Base-by-base conservation (phyloP, 1,140 invertebrate species). In the Cherax destructor region DNA sequence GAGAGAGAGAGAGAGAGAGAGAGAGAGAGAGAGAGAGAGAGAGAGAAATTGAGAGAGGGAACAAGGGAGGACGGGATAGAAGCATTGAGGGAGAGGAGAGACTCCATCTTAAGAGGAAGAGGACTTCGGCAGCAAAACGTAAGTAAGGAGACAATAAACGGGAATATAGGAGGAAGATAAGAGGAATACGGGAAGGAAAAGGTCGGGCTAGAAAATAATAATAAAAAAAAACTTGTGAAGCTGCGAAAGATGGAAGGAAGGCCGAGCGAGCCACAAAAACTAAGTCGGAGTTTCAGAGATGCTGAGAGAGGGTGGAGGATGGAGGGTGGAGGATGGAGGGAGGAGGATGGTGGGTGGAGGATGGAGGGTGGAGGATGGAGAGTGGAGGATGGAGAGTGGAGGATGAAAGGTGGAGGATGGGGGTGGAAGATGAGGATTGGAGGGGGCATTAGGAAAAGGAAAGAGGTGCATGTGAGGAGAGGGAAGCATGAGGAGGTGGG, bases 181-280 rank as follows among this genome's bases (percentile, higher is more conserved):
- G 72, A 56, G 49, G 24, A 50, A 30, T 21, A 56, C 24, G 52
- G 85, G 52, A 72, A 41, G 49, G 52, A 49, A 49, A 52, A 49
- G 69, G 50, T 16, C 13, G 18, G 47, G 69, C n/a, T n/a, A 47
- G 56, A 84, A 24, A 21, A 11, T 41, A 41, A 41, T 41, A 41
- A 41, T 4, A 18, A 76, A 49, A 86, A 79, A 83, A 41, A 24
- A 47, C 21, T 76, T 76, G 74, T 72, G 74, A 86, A 52, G 65
- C 69, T 86, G 84, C 84, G 69, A 77, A 86, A 50, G 74, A 86
- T 86, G 61, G 77, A 59, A 79, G 76, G 77, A 88, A 77, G 56
- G 59, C 81, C 81, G 56, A 83, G 81, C 59, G 81, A 24, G 30
- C 59, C 56, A 83, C 81, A 83, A 83, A 83, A 83, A 83, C 81